Evolutionary conservation across 2,113 vertebrate genomes (phyloP).

Genomic region (Alethe diademata): DNA sequence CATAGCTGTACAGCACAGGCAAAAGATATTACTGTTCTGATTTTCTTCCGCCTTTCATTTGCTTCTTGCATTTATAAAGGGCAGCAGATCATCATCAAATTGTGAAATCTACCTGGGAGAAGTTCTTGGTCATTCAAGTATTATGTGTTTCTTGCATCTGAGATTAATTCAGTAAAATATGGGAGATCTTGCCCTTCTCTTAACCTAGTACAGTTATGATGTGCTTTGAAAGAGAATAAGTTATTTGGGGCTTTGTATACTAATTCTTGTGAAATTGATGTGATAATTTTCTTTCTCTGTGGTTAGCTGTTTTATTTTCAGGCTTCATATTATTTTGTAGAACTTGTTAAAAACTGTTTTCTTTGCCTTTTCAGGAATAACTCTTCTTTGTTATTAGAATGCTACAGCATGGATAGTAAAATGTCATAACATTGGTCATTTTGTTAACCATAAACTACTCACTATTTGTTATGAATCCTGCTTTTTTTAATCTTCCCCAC

Average conservation of each 20-base stretch:
- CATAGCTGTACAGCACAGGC: neutral
- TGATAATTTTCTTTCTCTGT: neutral
- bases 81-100: neutral
- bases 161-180: neutral
- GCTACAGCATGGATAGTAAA: neutral
- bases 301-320: neutral
- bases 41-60: neutral
- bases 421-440: neutral
- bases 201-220: neutral
- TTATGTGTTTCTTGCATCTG: neutral
- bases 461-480: neutral
- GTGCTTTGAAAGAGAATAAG: neutral
- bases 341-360: neutral
- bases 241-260: neutral
- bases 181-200: neutral
- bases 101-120: neutral
- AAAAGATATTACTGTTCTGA: neutral
- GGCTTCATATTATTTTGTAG: neutral
- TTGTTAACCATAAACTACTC: neutral
- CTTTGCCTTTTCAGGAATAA: neutral
- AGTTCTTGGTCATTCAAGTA: neutral
- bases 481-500: neutral
- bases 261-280: neutral
- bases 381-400: neutral
- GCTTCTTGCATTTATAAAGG: neutral